Conservation (phyloP, 2,113 vertebrate species). For the Ptilorrhoa leucosticta region DNA sequence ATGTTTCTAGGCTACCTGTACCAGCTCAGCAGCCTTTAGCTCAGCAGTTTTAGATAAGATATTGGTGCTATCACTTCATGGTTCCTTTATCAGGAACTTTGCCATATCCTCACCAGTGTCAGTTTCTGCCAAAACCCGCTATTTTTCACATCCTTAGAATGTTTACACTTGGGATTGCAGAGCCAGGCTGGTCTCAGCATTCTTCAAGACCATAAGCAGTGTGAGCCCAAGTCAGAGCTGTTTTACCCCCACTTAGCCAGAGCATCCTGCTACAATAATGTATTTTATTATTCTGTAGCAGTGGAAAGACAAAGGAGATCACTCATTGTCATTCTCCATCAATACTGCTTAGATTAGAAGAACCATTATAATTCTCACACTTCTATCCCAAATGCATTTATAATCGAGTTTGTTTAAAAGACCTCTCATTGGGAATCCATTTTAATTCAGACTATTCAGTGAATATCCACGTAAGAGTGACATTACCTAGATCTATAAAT, state of each 20-base stretch:
- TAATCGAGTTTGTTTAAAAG: neutral
- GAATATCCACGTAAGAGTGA: neutral
- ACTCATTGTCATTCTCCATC: neutral
- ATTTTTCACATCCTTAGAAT: neutral
- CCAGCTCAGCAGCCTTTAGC: neutral
- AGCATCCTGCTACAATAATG: neutral
- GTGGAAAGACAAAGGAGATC: neutral
- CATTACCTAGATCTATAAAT: neutral
- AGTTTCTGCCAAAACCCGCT: neutral
- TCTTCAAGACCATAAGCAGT: neutral
- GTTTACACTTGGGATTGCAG: neutral
- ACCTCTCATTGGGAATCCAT: neutral
- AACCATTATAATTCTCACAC: neutral
- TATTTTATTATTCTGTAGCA: neutral
- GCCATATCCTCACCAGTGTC: neutral
- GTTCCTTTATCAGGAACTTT: neutral
- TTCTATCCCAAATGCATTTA: neutral
- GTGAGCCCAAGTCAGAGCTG: neutral
- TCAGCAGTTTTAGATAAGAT: neutral
- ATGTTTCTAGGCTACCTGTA: fast-evolving
- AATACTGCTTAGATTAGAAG: neutral
- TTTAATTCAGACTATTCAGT: neutral
- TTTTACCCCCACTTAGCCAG: neutral
- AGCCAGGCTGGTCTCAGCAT: neutral
- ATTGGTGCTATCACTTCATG: neutral